These are phyloP conservation scores for Carlito syrichta DNA, from an alignment of 2,113 vertebrate genomes.

Conservation along the genomic window DNA sequence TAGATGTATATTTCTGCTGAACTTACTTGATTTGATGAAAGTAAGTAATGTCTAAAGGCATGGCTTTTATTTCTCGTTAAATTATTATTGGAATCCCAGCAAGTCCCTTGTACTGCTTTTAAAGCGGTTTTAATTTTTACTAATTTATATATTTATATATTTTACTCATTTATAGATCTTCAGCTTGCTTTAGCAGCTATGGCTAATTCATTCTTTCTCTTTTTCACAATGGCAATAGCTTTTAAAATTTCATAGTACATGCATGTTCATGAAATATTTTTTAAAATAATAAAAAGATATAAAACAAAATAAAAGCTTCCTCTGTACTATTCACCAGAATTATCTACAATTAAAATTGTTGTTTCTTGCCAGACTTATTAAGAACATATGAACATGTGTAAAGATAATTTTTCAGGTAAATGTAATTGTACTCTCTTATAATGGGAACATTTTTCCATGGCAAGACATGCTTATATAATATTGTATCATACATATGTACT, in stretches of 20 bases:
- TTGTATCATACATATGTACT: neutral
- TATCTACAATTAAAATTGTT: neutral
- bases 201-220: neutral
- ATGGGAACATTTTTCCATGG: neutral
- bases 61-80: constrained; percentile 14
- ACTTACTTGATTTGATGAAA: neutral
- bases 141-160: too few species aligned
- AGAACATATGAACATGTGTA: neutral
- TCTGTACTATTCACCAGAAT: neutral
- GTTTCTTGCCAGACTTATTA: neutral
- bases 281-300: neutral
- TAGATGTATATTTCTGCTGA: neutral
- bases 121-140: neutral
- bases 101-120: neutral
- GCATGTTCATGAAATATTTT: neutral
- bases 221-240: neutral
- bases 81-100: neutral
- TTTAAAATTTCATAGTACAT: neutral
- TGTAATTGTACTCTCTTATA: neutral
- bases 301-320: neutral
- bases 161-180: neutral
- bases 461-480: neutral
- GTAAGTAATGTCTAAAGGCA: neutral
- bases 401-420: neutral
- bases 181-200: neutral